phyloP scores from a whole-genome alignment of 2,113 vertebrate species.

The Cyprinodon tularosa region DNA sequence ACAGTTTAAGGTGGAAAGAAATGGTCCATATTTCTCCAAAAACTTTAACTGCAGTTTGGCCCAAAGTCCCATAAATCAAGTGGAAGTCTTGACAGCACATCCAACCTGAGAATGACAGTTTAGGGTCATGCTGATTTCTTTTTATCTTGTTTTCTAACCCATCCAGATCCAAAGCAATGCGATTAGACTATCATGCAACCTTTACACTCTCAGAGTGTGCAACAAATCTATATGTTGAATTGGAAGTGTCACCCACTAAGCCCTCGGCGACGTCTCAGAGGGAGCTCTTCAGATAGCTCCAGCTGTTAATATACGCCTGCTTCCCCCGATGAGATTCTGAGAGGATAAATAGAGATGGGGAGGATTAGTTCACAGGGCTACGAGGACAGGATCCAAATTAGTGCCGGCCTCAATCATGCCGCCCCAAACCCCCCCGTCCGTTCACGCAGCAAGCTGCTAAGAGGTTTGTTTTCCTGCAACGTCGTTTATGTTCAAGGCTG shows the following conservation, averaged over 20 bases:
- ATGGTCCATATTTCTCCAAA: conserved; percentile 10
- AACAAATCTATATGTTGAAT: conserved; percentile 74
- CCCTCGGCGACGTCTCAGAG: conserved; percentile 67
- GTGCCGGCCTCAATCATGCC: conserved; percentile 63
- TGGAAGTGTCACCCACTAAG: conserved; percentile 73
- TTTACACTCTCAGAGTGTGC: conserved; percentile 51
- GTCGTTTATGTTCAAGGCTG: conserved; percentile 68
- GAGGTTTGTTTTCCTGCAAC: conserved; percentile 49
- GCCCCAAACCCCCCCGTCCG: conserved; percentile 27
- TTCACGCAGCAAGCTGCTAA: conserved; percentile 6
- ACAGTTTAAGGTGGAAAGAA: conserved; percentile 5
- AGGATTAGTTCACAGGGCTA: conserved; percentile 73
- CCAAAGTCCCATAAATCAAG: conserved; percentile 26
- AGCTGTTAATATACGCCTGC: conserved; percentile 68
- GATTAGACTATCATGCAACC: conserved; percentile 70
- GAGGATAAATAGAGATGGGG: conserved; percentile 77
- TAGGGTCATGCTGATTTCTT: conserved; percentile 66
- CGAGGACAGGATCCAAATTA: conserved; percentile 78
- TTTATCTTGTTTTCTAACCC: conserved; percentile 55
- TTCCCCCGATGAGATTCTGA: conserved; percentile 76
- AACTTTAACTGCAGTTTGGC: conserved; percentile 44
- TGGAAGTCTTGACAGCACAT: conserved; percentile 54
- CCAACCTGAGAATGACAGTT: conserved; percentile 67
- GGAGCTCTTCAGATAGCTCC: conserved; percentile 69
- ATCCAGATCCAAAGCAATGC: conserved; percentile 62